Conservation (phyloP, 2,113 vertebrate species). For the Dasyornis broadbenti region DNA sequence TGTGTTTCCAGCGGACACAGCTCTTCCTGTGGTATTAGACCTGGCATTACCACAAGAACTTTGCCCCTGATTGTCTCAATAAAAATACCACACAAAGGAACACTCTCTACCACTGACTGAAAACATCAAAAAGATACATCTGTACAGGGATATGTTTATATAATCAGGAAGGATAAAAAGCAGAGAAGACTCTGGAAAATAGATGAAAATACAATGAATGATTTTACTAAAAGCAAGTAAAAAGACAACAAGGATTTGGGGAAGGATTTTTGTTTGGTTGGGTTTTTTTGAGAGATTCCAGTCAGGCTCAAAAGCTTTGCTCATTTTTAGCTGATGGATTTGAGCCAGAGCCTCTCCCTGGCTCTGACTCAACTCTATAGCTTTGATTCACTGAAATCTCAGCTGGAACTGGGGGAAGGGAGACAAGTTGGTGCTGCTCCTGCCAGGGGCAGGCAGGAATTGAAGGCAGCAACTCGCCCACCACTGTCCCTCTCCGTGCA, state of each 20-base stretch:
- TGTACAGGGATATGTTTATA: neutral
- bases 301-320: constrained; percentile 42
- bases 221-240: neutral
- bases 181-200: neutral
- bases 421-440: neutral
- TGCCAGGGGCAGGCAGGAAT: neutral
- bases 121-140: neutral
- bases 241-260: neutral
- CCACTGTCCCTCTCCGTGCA: neutral
- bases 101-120: neutral
- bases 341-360: constrained; percentile 46
- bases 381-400: constrained; percentile 47
- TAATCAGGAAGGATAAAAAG: neutral
- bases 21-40: constrained; percentile 67
- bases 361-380: constrained; percentile 48
- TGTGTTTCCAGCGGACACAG: constrained; percentile 64
- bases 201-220: neutral
- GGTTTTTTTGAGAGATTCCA: constrained; percentile 47
- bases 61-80: constrained; percentile 66
- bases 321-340: constrained; percentile 47
- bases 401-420: neutral
- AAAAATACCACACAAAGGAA: constrained; percentile 59
- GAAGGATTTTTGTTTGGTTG: constrained; percentile 22
- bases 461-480: neutral
- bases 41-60: constrained; percentile 66